Evolutionary conservation across 2,888 invertebrate species (phyloP).

Genomic region (Reticulitermes lucifugus): DNA sequence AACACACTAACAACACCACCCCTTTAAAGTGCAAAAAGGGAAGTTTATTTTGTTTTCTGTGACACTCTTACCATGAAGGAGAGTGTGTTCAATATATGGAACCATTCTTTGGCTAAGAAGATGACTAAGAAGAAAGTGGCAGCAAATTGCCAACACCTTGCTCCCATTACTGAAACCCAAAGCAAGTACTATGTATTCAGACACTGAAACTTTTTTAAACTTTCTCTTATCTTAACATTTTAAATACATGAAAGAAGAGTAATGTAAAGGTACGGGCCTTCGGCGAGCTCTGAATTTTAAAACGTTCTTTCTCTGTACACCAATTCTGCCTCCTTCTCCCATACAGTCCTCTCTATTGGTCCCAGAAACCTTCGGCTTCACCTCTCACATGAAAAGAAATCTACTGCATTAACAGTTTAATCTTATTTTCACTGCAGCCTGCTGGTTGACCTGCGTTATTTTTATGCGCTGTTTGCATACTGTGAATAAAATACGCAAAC

Average conservation of each 20-base stretch:
- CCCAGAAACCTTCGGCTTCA: not conserved
- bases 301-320: not conserved
- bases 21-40: not conserved
- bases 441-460: too few relatives aligned
- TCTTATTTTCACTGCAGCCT: too few relatives aligned
- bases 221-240: slow-evolving; percentile 19
- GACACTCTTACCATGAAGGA: not conserved
- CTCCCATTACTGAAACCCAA: not conserved
- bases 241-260: slow-evolving; percentile 24
- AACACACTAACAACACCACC: not conserved
- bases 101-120: not conserved
- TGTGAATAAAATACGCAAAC: too few relatives aligned
- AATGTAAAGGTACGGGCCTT: not conserved
- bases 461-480: too few relatives aligned
- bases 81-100: not conserved
- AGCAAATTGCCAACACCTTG: slow-evolving; percentile 12
- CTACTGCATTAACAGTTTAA: too few relatives aligned
- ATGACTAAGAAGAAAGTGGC: not conserved
- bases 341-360: not conserved
- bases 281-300: slow-evolving; percentile 32
- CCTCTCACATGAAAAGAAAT: too few relatives aligned
- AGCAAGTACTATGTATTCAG: slow-evolving; percentile 14
- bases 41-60: not conserved
- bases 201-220: slow-evolving; percentile 14
- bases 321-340: not conserved